These are phyloP conservation scores for Centropus bengalensis DNA, from an alignment of 2,113 vertebrate genomes.

Conservation along the genomic window DNA sequence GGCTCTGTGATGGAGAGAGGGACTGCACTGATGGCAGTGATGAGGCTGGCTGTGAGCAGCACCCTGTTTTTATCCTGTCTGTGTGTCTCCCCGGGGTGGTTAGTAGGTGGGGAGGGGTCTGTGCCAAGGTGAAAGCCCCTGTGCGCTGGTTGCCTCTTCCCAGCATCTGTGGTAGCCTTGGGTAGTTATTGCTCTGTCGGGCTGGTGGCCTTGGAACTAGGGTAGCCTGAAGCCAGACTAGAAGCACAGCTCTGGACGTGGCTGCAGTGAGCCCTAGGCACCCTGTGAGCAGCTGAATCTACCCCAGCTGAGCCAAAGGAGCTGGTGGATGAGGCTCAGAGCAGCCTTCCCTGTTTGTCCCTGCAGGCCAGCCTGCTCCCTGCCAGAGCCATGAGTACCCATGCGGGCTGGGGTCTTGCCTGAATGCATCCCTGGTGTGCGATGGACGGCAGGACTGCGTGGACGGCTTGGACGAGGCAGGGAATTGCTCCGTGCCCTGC, in stretches of 20 bases:
- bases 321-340: background rate
- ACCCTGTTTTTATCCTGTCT: background rate
- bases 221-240: background rate
- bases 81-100: background rate
- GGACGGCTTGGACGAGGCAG: conserved; percentile 84
- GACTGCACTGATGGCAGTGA: conserved; percentile 87
- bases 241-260: background rate
- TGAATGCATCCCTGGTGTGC: conserved; percentile 80
- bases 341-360: background rate
- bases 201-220: background rate
- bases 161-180: background rate
- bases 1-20: conserved; percentile 83
- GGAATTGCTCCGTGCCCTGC: conserved; percentile 74
- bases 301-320: background rate
- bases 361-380: conserved; percentile 71
- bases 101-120: background rate
- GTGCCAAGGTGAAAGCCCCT: background rate
- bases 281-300: background rate
- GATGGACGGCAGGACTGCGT: conserved; percentile 81
- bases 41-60: conserved; percentile 83
- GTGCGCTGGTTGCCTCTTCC: background rate
- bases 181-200: background rate
- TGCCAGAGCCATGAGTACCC: conserved; percentile 80
- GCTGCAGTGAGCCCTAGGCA: background rate
- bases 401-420: conserved; percentile 78